A percentile compares a stretch with the other conserved stretches of the same genome.
These are phyloP conservation scores for Xylophagus ater DNA, from an alignment of 2,888 invertebrate species.

Conservation along the genomic window DNA sequence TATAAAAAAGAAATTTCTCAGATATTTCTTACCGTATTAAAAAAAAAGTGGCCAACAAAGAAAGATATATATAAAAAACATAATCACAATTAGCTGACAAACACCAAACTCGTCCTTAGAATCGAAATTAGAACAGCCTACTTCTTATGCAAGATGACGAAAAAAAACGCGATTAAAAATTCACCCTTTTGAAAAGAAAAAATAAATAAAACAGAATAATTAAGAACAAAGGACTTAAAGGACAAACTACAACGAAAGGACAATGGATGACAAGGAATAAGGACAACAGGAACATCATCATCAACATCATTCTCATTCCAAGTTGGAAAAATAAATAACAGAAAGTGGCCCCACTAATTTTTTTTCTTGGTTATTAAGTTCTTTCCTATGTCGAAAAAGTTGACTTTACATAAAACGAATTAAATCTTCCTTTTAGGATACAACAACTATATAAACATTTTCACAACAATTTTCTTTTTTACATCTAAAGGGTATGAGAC, in stretches of 20 bases:
- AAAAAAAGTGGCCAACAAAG: too few relatives aligned
- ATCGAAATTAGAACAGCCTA: too few relatives aligned
- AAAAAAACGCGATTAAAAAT: conserved; percentile 9
- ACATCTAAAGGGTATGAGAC: not conserved
- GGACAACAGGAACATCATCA: conserved; percentile 1
- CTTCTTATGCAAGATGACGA: too few relatives aligned
- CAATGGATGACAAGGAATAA: conserved; percentile 5
- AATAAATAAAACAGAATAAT: conserved; percentile 9
- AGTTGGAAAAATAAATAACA: too few relatives aligned
- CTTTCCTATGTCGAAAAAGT: too few relatives aligned
- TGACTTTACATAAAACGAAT: too few relatives aligned
- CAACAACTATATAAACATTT: not conserved
- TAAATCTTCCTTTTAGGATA: not conserved
- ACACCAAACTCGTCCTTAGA: not conserved
- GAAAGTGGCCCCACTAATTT: too few relatives aligned
- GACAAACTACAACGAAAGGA: conserved; percentile 5
- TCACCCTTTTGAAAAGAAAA: conserved; percentile 11
- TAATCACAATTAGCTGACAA: conserved; percentile 4
- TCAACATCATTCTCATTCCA: not conserved
- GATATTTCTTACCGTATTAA: not conserved
- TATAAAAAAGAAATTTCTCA: not conserved
- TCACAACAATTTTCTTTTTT: not conserved
- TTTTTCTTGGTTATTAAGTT: too few relatives aligned
- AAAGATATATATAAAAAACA: too few relatives aligned
- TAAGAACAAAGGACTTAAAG: conserved; percentile 5